phyloP scores from a whole-genome alignment of 2,113 vertebrate species.

The Pelecanoides urinatrix region DNA sequence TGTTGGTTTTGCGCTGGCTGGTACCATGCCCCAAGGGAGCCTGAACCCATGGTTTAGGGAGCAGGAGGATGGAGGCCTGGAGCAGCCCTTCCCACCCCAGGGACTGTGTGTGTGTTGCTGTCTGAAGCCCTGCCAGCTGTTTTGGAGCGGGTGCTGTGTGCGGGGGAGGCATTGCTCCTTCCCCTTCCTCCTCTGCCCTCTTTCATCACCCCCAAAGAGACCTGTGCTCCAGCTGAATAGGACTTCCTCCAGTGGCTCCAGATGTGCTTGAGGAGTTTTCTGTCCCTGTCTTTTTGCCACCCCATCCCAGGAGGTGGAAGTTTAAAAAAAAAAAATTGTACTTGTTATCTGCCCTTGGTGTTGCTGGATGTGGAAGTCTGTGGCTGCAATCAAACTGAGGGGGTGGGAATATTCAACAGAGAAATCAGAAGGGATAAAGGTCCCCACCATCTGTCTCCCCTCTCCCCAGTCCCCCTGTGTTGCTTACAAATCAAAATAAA shows the following conservation, averaged over 20 bases:
- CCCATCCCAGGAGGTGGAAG: not conserved
- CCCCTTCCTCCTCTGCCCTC: not conserved
- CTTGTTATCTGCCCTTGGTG: not conserved
- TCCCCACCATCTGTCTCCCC: not conserved
- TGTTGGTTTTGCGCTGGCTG: not conserved
- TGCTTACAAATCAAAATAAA: not conserved
- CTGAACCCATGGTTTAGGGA: not conserved
- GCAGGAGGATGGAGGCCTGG: not conserved
- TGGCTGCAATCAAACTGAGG: not conserved
- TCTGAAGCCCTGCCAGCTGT: not conserved
- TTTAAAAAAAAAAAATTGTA: too few relatives aligned
- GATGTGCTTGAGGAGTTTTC: not conserved
- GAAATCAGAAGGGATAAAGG: not conserved
- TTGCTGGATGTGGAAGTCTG: not conserved
- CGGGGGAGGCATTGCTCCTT: not conserved
- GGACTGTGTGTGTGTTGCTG: fast-evolving
- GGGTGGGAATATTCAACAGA: not conserved
- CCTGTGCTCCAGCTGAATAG: not conserved
- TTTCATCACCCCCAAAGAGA: not conserved
- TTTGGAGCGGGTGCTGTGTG: not conserved
- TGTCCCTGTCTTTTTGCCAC: not conserved
- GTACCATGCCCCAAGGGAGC: not conserved
- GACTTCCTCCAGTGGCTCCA: not conserved
- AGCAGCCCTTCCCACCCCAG: not conserved
- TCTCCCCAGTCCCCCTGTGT: not conserved